Evolutionary conservation across 2,113 vertebrate genomes (phyloP), one percentile per base, ranked within the genome.

Genomic region (Megalops atlanticus): DNA sequence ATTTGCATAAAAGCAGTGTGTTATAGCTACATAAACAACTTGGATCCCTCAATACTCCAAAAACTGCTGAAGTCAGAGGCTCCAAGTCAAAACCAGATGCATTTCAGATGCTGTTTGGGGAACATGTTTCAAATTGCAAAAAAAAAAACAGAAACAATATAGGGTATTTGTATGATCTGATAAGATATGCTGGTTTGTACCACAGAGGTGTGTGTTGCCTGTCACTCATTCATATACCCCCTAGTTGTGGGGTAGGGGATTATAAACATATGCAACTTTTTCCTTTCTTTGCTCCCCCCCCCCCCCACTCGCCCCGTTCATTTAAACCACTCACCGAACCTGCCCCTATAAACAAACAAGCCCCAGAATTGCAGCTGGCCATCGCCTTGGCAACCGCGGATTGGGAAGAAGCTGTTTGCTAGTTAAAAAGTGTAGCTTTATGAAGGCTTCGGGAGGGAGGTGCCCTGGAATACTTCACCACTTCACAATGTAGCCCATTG

Each of bases 371-470:
- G 92, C 91, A 94, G 93, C 92, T 93, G 92, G 91, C 91, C 92
- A 94, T 94, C 89, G 87, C 94, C 92, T 89, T 93, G 92, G 93
- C 91, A 94, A 94, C 93, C 49, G 88, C 81, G 87, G 91, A 90
- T 87, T 91, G 85, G 86, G 84, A 92, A 85, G 88, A 88, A 92
- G 87, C 88, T 86, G 89, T 86, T 85, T 77, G 85, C 84, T 90
- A 87, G 89, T 83, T 92, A 92, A 87, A 89, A 92, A 92, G 92
- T 91, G 80, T 70, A 89, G 89, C 87, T 82, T 88, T 89, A 86
- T 87, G 84, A 91, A 91, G 85, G 89, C 90, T 78, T 73, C 83
- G 82, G 81, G 27, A 47, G 54, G 79, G 73, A 33, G 85, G 89
- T 75, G 79, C 82, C 79, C 81, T 78, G 52, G 86, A 86, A 88